Percentiles rank a stretch among this genome's conserved stretches.
Conservation (phyloP, 2,797 vertebrate species). For the Leuciscus waleckii region DNA sequence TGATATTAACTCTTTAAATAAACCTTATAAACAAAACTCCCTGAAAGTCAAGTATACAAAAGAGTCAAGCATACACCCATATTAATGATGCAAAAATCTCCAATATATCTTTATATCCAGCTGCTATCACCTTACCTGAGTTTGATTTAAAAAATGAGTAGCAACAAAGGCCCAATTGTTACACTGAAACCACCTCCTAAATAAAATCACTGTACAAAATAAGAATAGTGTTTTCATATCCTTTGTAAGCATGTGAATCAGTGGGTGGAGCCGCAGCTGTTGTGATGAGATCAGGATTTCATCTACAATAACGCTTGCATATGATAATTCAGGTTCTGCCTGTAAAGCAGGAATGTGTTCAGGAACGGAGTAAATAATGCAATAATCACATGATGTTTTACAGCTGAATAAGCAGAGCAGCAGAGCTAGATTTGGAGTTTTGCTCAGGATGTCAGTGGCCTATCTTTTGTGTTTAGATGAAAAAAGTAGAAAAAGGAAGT, state of each 20-base stretch:
- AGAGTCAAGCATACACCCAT: neutral
- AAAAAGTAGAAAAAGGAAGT: neutral
- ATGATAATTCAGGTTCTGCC: constrained; percentile 32
- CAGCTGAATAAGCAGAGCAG: neutral
- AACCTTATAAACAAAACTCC: neutral
- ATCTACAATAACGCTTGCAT: neutral
- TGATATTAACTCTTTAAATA: neutral
- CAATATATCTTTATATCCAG: neutral
- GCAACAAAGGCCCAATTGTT: neutral
- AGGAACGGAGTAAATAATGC: neutral
- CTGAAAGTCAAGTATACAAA: neutral
- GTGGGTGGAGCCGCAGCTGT: neutral
- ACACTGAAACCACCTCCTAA: neutral
- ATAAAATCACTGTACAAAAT: neutral
- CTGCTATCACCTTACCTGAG: neutral
- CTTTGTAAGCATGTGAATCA: constrained; percentile 16
- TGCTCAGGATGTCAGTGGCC: neutral
- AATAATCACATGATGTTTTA: neutral
- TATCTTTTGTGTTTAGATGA: neutral
- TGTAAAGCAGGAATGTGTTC: neutral
- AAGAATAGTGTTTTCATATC: neutral
- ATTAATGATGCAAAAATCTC: neutral
- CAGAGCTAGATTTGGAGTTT: neutral
- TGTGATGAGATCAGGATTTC: neutral
- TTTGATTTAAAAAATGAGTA: neutral